Evolutionary conservation across 2,797 vertebrate species (phyloP).

Genomic region (Poecilia velifera): DNA sequence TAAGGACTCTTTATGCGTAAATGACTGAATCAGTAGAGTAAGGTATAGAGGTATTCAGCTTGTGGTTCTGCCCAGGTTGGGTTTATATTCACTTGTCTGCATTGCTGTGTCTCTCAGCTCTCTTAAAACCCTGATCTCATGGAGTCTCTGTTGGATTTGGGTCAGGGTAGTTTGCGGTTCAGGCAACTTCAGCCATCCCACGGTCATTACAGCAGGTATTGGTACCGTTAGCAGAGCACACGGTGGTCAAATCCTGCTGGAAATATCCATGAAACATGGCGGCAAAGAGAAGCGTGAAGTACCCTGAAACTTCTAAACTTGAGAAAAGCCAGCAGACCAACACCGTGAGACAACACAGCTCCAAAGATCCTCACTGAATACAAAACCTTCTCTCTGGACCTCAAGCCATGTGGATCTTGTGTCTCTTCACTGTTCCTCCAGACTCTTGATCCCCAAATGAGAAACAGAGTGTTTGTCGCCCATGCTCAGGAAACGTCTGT

Average conservation of each 20-base stretch:
- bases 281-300: neutral
- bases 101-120: neutral
- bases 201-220: neutral
- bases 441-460: neutral
- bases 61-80: neutral
- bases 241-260: neutral
- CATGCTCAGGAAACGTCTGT: neutral
- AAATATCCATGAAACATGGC: neutral
- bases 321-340: neutral
- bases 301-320: neutral
- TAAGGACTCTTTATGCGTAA: neutral
- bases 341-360: neutral
- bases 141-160: neutral
- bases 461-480: neutral
- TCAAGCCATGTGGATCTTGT: neutral
- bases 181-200: neutral
- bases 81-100: neutral
- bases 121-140: neutral
- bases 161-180: neutral
- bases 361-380: neutral
- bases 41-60: neutral
- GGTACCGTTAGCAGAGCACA: neutral
- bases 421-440: neutral
- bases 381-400: neutral
- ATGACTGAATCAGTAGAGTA: neutral